Conservation (phyloP, 2,797 vertebrate genomes). For the Pterois miles region DNA sequence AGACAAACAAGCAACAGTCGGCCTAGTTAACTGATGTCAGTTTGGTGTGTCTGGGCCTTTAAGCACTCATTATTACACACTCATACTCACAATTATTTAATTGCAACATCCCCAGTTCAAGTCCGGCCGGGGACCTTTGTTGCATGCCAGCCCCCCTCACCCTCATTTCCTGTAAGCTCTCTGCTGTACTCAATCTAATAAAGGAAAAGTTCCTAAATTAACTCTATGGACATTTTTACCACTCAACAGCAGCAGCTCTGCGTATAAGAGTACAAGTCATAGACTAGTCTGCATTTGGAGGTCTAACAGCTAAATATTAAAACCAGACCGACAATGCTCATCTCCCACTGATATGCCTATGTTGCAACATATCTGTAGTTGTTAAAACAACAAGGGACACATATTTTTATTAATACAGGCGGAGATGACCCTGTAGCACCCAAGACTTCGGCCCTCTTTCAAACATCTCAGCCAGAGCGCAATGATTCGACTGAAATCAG, state of each 20-base stretch:
- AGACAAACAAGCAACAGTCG: too few relatives aligned
- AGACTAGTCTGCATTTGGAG: not conserved
- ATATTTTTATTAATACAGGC: not conserved
- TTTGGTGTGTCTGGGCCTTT: not conserved
- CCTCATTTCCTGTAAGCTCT: slow-evolving; percentile 24
- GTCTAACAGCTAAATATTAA: not conserved
- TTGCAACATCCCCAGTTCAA: not conserved
- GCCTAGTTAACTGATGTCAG: not conserved
- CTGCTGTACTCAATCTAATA: slow-evolving; percentile 27
- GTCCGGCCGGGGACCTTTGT: not conserved
- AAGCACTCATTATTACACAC: not conserved
- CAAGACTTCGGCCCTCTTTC: not conserved
- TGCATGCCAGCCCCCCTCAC: not conserved
- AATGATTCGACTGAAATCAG: not conserved
- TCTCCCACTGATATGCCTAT: not conserved
- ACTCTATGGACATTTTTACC: not conserved
- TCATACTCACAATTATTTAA: too few relatives aligned
- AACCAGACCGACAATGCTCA: not conserved
- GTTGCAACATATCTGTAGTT: not conserved
- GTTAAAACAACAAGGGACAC: not conserved
- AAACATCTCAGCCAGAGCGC: slow-evolving; percentile 9
- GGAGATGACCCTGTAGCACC: not conserved
- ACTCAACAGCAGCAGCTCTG: not conserved
- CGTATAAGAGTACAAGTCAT: not conserved
- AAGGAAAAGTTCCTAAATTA: slow-evolving; percentile 12